These are phyloP conservation scores for Buphagus erythrorhynchus DNA, from an alignment of 2,797 vertebrate species.

Conservation along the genomic window DNA sequence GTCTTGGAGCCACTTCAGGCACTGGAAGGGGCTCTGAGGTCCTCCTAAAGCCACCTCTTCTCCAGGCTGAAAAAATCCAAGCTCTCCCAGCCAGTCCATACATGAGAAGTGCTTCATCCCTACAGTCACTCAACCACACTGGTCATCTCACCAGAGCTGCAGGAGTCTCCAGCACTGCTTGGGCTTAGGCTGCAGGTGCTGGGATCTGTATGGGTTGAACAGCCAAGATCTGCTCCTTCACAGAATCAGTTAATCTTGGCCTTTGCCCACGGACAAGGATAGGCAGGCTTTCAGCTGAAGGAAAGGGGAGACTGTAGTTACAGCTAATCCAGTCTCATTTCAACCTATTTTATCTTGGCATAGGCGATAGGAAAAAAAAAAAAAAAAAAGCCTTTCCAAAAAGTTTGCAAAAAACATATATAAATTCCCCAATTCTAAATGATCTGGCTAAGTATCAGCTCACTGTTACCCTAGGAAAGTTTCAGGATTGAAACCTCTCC, in stretches of 20 bases:
- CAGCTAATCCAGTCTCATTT: conserved; percentile 4
- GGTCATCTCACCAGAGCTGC: background rate
- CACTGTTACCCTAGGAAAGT: background rate
- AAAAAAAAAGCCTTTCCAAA: conserved; percentile 5
- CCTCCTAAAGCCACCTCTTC: rapidly evolving
- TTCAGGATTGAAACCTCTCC: background rate
- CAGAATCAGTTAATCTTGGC: background rate
- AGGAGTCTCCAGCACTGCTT: background rate
- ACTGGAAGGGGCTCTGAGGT: background rate
- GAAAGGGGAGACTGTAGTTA: background rate
- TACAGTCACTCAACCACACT: rapidly evolving
- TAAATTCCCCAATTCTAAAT: conserved; percentile 7
- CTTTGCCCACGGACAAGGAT: background rate
- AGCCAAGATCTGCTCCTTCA: background rate
- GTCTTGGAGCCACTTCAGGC: background rate
- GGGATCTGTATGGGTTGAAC: rapidly evolving
- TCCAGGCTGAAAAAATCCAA: background rate
- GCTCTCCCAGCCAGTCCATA: background rate
- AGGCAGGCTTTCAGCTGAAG: background rate
- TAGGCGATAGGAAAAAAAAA: background rate
- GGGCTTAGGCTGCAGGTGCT: background rate
- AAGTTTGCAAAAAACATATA: background rate
- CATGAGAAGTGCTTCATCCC: background rate
- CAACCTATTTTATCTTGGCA: conserved; percentile 35
- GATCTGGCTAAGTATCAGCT: background rate